Percentiles rank a stretch among this genome's conserved stretches.
These are phyloP conservation scores for Tachysurus vachellii DNA, from an alignment of 2,113 vertebrate species.

Conservation along the genomic window DNA sequence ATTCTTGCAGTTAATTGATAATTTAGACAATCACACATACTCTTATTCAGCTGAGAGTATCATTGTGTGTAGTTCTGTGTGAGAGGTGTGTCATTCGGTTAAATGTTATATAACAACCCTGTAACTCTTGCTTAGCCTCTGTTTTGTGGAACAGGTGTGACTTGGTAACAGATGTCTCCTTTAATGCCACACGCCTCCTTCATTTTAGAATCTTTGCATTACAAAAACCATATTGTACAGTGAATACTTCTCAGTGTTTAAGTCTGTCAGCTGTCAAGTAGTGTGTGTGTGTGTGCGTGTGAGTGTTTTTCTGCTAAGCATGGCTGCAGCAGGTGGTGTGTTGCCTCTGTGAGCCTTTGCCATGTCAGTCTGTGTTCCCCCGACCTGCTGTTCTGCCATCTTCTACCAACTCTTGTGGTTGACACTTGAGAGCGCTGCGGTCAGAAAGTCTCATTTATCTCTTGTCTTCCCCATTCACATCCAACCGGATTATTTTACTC, in stretches of 20 bases:
- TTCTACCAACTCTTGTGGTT: slow-evolving; percentile 12
- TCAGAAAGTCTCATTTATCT: slow-evolving; percentile 36
- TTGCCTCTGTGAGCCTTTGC: slow-evolving; percentile 27
- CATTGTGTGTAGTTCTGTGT: slow-evolving; percentile 11
- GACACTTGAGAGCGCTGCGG: slow-evolving; percentile 46
- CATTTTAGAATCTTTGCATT: slow-evolving; percentile 1
- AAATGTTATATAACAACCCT: slow-evolving; percentile 33
- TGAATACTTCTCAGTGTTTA: not conserved
- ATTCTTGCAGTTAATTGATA: slow-evolving; percentile 16
- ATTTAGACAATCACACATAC: not conserved
- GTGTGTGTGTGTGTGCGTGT: slow-evolving; percentile 56
- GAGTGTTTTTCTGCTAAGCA: not conserved
- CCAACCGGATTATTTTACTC: slow-evolving; percentile 63
- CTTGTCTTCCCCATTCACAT: slow-evolving; percentile 46
- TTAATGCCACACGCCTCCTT: slow-evolving; percentile 9
- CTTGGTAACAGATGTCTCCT: slow-evolving; percentile 35
- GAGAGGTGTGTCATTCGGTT: slow-evolving; percentile 15
- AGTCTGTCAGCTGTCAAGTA: slow-evolving; percentile 47
- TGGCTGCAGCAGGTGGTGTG: slow-evolving; percentile 43
- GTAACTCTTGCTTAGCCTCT: slow-evolving; percentile 39
- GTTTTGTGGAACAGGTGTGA: slow-evolving; percentile 46
- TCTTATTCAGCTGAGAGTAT: slow-evolving; percentile 12
- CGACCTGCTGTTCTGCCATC: not conserved
- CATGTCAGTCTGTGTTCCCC: slow-evolving; percentile 5
- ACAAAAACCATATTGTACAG: not conserved